Evolutionary conservation across 1,140 invertebrate genomes (phyloP).

Genomic region (Oscheius sp.): DNA sequence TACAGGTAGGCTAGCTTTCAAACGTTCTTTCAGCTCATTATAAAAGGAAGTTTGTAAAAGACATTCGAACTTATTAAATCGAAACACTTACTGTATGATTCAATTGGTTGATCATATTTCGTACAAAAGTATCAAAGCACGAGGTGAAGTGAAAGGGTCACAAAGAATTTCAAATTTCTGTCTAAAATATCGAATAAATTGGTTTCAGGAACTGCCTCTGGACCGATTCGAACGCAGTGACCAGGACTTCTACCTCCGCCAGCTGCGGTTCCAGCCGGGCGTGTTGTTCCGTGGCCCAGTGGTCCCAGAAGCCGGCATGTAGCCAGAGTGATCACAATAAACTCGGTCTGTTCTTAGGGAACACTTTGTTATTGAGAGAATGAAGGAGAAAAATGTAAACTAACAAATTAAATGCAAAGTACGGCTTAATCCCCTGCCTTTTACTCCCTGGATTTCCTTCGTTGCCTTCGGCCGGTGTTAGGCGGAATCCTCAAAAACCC

Average conservation of each 20-base stretch:
- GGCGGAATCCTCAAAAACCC: no score
- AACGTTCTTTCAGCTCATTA: background rate
- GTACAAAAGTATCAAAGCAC: background rate
- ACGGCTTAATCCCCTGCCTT: no score
- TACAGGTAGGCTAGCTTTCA: conserved; percentile 2
- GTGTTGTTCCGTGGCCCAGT: background rate
- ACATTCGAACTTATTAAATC: background rate
- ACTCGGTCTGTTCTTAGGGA: conserved; percentile 4
- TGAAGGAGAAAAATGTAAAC: no score
- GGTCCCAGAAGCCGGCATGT: background rate
- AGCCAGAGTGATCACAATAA: background rate
- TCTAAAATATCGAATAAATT: no score
- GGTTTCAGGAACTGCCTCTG: conserved; percentile 13
- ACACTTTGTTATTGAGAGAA: no score
- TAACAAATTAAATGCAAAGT: no score
- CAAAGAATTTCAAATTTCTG: background rate
- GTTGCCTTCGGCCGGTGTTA: no score
- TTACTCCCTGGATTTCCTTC: no score
- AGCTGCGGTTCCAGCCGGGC: background rate
- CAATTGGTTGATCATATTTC: background rate
- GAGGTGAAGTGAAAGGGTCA: background rate
- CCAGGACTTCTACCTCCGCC: background rate
- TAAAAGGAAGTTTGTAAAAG: background rate
- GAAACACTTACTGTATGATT: background rate
- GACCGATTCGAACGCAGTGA: conserved; percentile 17